phyloP scores from a whole-genome alignment of 2,113 vertebrate species.

The Amazona vittata region DNA sequence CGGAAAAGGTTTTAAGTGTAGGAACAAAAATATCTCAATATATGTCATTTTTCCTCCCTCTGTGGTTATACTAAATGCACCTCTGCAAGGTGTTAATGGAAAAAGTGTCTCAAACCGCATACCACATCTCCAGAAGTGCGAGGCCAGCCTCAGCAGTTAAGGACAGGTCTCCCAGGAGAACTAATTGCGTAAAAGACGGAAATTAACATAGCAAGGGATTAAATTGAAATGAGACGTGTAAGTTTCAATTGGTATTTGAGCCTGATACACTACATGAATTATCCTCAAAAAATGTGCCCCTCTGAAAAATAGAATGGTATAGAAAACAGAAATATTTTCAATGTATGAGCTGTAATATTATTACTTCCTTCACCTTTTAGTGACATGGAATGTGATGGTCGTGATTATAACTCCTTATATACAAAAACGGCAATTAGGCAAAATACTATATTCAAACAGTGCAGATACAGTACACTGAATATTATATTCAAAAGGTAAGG shows the following conservation, averaged over 20 bases:
- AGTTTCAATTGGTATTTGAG: not conserved
- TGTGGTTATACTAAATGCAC: not conserved
- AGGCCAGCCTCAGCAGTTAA: not conserved
- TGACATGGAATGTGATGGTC: not conserved
- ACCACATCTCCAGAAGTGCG: not conserved
- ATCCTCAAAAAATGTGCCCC: not conserved
- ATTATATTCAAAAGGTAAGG: not conserved
- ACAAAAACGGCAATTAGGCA: not conserved
- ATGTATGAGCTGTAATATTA: not conserved
- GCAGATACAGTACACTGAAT: not conserved
- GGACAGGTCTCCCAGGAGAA: not conserved
- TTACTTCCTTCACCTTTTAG: not conserved
- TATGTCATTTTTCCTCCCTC: not conserved
- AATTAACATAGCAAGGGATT: not conserved
- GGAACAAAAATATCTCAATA: constrained; percentile 41
- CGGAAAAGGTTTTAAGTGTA: constrained; percentile 43
- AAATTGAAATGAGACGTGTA: not conserved
- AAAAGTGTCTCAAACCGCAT: not conserved
- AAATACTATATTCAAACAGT: not conserved
- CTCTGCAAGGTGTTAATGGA: constrained; percentile 31
- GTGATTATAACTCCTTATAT: not conserved
- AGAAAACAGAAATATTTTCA: not conserved
- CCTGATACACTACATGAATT: not conserved
- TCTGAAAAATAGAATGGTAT: not conserved
- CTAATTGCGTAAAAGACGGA: not conserved